phyloP scores from a whole-genome alignment of 2,797 vertebrate genomes.

The Aulostomus chinensis region DNA sequence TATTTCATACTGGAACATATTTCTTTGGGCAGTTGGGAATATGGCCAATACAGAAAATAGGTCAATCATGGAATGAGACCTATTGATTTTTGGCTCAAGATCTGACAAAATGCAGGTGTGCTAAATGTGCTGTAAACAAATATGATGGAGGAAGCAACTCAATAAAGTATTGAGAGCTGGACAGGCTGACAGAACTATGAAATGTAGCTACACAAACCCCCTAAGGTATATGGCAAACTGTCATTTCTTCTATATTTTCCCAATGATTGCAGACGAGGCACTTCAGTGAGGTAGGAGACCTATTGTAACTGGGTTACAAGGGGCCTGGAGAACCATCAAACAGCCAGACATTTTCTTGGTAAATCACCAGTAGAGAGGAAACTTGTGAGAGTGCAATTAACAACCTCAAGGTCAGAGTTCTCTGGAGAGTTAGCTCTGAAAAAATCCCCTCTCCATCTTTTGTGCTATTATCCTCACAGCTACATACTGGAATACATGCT shows the following conservation, averaged over 20 bases:
- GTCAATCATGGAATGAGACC: conserved; percentile 43
- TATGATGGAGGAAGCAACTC: conserved; percentile 39
- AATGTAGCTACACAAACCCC: conserved; percentile 45
- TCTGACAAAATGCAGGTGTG: conserved; percentile 30
- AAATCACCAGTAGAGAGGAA: conserved; percentile 62
- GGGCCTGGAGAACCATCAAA: conserved; percentile 59
- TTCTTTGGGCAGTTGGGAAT: conserved; percentile 29
- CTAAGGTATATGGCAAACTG: neutral
- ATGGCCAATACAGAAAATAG: conserved; percentile 31
- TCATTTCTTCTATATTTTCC: conserved; percentile 49
- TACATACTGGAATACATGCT: conserved; percentile 15
- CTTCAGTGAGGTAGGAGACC: conserved; percentile 35
- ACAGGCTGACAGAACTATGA: conserved; percentile 46
- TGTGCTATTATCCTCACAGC: conserved; percentile 26
- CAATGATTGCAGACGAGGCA: conserved; percentile 44
- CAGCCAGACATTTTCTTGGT: conserved; percentile 56
- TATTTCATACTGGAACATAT: conserved; percentile 24
- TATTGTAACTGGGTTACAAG: conserved; percentile 60
- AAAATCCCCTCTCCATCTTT: conserved; percentile 22
- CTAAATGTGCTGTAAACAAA: conserved; percentile 65
- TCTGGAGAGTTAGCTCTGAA: conserved; percentile 41
- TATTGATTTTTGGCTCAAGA: conserved; percentile 53
- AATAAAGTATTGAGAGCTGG: conserved; percentile 43
- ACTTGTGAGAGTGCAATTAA: conserved; percentile 68
- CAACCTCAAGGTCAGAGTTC: conserved; percentile 70